Evolutionary conservation across 2,888 invertebrate species (phyloP).

Genomic region (Bombylius discolor): DNA sequence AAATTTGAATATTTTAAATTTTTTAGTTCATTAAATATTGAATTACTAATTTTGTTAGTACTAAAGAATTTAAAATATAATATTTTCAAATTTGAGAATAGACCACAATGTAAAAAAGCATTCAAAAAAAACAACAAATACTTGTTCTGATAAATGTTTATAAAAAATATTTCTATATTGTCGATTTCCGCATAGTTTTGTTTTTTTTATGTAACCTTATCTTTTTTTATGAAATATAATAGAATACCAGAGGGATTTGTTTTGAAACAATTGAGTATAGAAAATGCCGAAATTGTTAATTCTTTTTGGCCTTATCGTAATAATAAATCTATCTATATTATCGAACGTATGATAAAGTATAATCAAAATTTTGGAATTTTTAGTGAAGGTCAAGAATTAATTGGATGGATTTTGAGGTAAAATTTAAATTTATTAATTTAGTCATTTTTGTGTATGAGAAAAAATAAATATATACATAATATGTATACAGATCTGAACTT

Average conservation of each 20-base stretch:
- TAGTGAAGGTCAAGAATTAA: constrained; percentile 18
- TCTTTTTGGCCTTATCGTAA: constrained; percentile 23
- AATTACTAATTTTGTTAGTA: too few species aligned
- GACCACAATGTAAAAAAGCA: too few species aligned
- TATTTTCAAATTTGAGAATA: too few species aligned
- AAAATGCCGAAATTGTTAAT: constrained; percentile 20
- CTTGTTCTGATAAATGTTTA: neutral
- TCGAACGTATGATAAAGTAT: constrained; percentile 19
- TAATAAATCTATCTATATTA: constrained; percentile 18
- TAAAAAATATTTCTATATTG: neutral
- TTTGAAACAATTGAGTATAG: constrained; percentile 14
- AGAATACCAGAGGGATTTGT: constrained; percentile 21
- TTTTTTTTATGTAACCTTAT: neutral
- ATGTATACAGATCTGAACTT: constrained; percentile 18
- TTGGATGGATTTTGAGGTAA: constrained; percentile 28
- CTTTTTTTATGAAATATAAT: neutral
- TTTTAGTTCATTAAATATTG: too few species aligned
- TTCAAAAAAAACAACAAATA: too few species aligned
- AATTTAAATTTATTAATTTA: neutral
- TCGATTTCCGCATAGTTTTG: too few species aligned
- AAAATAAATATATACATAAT: neutral
- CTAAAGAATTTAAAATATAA: too few species aligned
- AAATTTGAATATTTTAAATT: neutral
- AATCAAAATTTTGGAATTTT: constrained; percentile 25
- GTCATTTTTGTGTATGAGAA: neutral